A percentile compares a stretch with the other conserved stretches of the same genome.
These are phyloP conservation scores for Masticophis lateralis DNA, from an alignment of 2,797 vertebrate genomes.

Conservation along the genomic window DNA sequence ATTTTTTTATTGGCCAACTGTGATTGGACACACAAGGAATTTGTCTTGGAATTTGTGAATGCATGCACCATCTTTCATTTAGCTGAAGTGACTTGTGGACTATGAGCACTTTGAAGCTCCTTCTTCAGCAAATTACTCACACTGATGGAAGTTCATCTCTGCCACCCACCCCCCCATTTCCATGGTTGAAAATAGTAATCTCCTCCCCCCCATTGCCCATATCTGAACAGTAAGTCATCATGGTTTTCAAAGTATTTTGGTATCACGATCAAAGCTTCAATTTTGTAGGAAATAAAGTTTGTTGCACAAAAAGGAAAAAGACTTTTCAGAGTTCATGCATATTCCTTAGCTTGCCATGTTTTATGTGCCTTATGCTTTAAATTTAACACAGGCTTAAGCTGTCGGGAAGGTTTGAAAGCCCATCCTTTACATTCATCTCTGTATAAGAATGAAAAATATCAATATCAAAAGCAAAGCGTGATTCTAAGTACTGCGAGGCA, in stretches of 20 bases:
- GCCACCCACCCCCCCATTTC: not conserved
- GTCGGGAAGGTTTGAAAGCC: not conserved
- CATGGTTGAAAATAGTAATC: not conserved
- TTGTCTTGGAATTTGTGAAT: not conserved
- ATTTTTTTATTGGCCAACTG: too few species aligned
- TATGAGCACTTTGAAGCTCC: too few species aligned
- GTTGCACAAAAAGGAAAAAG: not conserved
- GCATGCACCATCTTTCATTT: not conserved
- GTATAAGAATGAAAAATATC: conserved; percentile 2
- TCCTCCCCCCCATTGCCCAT: not conserved
- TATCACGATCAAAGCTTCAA: not conserved
- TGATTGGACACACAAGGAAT: too few species aligned
- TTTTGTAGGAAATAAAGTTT: not conserved
- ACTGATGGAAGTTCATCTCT: not conserved
- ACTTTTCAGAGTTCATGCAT: not conserved
- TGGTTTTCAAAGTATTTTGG: not conserved
- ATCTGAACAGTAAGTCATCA: not conserved
- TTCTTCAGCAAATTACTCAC: not conserved
- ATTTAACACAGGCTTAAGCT: not conserved
- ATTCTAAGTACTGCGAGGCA: not conserved
- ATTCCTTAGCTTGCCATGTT: not conserved
- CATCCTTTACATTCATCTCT: conserved; percentile 18
- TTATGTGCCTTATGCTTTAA: conserved; percentile 60
- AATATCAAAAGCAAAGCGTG: conserved; percentile 6
- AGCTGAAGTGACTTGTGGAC: not conserved